Base-by-base conservation (phyloP, 2,113 vertebrate genomes). In the Sminthopsis crassicaudata region DNA sequence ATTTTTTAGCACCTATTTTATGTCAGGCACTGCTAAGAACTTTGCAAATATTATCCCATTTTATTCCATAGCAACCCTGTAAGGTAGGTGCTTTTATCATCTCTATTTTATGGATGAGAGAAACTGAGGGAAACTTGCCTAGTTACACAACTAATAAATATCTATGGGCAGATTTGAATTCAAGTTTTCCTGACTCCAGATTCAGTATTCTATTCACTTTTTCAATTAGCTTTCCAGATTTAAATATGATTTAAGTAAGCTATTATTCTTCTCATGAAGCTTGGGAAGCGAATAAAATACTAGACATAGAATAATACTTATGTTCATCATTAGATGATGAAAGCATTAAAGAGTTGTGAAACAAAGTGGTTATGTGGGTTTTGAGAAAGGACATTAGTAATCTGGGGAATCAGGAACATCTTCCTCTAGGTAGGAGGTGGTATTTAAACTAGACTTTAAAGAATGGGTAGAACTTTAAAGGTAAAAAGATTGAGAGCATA, bases 151-250 rank as follows among this genome's bases (percentile, higher is more conserved):
- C 55, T n/a, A 2, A 53, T 4, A 10, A 12, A 89, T 0, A 48
- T 1, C 0, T 42, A 36, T 19, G 53, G 2, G 8, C 36, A 8
- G 10, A n/a, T 1, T 1, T 0, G 7, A 88, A 16, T 36, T 55
- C 9, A 23, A 89, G 27, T 22, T 2, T 16, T 46, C 57, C 93
- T 27, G 19, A 90, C 2, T n/a, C 88, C 52, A 89, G 84, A 3
- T 26, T 30, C 11, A 30, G 27, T 27, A 57, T 27, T 57, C 55
- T 57, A 10, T 57, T 27, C 55, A 57, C 8, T 57, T 7, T 27
- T 57, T 57, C 8, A 27, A 8, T 8, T 26, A 60, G 27, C 57
- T 60, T 27, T 27, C 57, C 27, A 30, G 57, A 60, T 60, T 60
- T 30, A 60, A 60, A 60, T 60, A 60, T 11, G 57, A 60, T 60